Percentiles rank a stretch among this genome's conserved stretches.
Evolutionary conservation across 2,797 vertebrate genomes (phyloP).

Genomic region (Ibycter americanus): DNA sequence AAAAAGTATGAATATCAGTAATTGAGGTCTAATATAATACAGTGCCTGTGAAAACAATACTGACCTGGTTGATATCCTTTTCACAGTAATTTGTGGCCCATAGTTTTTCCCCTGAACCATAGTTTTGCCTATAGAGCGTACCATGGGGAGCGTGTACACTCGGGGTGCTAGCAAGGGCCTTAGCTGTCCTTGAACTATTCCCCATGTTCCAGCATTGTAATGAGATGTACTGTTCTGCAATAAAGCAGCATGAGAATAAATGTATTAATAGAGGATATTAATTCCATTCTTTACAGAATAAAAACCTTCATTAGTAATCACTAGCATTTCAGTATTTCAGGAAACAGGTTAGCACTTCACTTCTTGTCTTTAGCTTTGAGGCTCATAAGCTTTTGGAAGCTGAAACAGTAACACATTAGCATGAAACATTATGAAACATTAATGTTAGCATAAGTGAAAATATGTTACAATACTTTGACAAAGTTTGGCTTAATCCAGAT

Average conservation of each 20-base stretch:
- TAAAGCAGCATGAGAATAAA: not conserved
- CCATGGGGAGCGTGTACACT: conserved; percentile 86
- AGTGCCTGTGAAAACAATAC: not conserved
- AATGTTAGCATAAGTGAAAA: not conserved
- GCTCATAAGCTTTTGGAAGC: not conserved
- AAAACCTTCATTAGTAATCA: not conserved
- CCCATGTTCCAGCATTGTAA: conserved; percentile 85
- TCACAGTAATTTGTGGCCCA: conserved; percentile 86
- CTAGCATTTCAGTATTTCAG: not conserved
- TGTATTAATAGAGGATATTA: not conserved
- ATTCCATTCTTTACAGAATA: not conserved
- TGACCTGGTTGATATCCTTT: conserved; percentile 86
- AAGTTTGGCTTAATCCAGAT: not conserved
- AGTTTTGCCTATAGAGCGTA: conserved; percentile 87
- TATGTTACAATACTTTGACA: not conserved
- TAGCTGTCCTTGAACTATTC: conserved; percentile 84
- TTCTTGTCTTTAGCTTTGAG: not conserved
- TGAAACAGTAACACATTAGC: not conserved
- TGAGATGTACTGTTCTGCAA: conserved; percentile 84
- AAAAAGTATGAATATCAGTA: fast-evolving
- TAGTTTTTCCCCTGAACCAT: conserved; percentile 89
- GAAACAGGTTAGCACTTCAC: not conserved
- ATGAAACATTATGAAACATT: too few relatives aligned
- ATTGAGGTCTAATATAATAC: not conserved
- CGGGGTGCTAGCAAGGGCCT: conserved; percentile 81